A percentile compares a stretch with the other conserved stretches of the same genome.
These are phyloP conservation scores for Tragelaphus scriptus DNA, from an alignment of 2,113 vertebrate species.

Conservation along the genomic window DNA sequence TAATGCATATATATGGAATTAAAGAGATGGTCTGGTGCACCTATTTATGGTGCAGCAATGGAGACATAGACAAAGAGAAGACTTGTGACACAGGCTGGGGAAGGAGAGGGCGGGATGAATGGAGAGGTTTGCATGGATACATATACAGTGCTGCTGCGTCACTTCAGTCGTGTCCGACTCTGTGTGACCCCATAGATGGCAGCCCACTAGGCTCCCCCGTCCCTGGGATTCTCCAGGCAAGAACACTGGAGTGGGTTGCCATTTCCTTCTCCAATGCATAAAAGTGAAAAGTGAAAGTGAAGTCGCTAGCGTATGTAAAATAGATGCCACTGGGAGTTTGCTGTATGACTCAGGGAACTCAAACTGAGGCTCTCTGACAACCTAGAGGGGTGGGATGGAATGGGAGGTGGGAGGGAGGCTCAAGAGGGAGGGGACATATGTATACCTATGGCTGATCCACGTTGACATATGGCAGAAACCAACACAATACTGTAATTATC, in stretches of 20 bases:
- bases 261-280: no score
- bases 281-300: no score
- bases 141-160: neutral
- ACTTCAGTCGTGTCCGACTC: no score
- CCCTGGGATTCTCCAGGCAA: no score
- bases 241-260: no score
- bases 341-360: neutral
- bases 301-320: neutral
- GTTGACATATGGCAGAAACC: neutral
- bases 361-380: neutral
- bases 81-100: neutral
- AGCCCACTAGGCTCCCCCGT: no score
- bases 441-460: neutral
- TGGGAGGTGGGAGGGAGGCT: neutral
- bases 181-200: no score
- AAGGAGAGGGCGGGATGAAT: neutral
- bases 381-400: neutral
- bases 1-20: neutral
- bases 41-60: neutral
- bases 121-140: neutral
- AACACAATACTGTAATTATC: neutral
- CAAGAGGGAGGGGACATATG: neutral
- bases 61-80: neutral
- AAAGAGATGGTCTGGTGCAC: neutral
- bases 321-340: neutral